phyloP scores from a whole-genome alignment of 2,797 vertebrate species.

The Otolemur crassicaudatus region DNA sequence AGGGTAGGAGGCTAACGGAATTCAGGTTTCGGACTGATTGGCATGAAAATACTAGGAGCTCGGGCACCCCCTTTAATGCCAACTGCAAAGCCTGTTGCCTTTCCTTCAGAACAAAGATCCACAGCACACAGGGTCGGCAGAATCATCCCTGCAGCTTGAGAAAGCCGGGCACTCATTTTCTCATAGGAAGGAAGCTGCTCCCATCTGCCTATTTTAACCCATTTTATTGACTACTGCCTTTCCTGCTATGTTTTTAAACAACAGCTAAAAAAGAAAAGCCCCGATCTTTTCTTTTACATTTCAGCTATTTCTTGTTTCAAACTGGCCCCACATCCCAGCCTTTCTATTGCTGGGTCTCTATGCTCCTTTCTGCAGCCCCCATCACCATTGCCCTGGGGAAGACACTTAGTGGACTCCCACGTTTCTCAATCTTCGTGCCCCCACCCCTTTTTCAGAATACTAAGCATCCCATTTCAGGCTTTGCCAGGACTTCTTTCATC shows the following conservation, averaged over 20 bases:
- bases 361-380: not conserved
- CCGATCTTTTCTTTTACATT: not conserved
- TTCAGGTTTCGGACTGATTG: not conserved
- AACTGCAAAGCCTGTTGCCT: not conserved
- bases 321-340: not conserved
- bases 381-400: not conserved
- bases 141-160: not conserved
- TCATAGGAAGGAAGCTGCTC: constrained; percentile 26
- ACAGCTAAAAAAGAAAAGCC: not conserved
- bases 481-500: not conserved
- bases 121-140: rapidly evolving
- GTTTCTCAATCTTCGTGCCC: not conserved
- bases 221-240: constrained; percentile 58
- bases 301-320: not conserved
- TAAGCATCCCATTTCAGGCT: not conserved
- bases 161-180: constrained; percentile 43
- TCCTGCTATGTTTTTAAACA: constrained; percentile 56
- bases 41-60: constrained; percentile 21
- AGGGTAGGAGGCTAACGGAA: not conserved
- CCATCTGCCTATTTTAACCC: constrained; percentile 50
- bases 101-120: not conserved
- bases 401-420: not conserved
- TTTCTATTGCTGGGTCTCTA: not conserved
- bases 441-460: not conserved
- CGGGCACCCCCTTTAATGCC: not conserved